Percentiles rank a stretch among this genome's conserved stretches.
Conservation (phyloP, 2,888 invertebrate species). For the Rutpela maculata region DNA sequence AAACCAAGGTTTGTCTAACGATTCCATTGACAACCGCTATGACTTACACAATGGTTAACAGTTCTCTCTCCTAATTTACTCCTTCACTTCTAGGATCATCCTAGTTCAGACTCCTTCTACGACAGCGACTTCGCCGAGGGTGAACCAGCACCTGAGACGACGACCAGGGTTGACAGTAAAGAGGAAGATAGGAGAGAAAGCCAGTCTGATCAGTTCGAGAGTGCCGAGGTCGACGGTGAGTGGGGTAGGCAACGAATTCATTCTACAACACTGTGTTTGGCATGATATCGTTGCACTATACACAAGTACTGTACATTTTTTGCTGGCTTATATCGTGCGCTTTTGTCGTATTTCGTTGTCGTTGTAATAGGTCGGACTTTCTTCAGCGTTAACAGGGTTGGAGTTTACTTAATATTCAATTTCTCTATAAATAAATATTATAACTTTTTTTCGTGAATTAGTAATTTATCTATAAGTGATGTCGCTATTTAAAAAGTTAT, state of each 20-base stretch:
- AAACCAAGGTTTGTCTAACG: no score
- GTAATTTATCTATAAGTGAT: no score
- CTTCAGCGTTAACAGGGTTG: no score
- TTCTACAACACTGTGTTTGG: conserved; percentile 54
- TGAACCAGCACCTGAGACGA: conserved; percentile 72
- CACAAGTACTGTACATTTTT: conserved; percentile 4
- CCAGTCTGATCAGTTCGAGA: conserved; percentile 78
- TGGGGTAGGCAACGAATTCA: conserved; percentile 74
- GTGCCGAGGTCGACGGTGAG: conserved; percentile 82
- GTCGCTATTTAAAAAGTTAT: no score
- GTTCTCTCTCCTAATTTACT: conserved; percentile 5
- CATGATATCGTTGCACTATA: conserved; percentile 63
- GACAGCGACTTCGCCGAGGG: conserved; percentile 90
- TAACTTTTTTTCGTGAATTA: no score
- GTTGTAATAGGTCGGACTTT: not conserved
- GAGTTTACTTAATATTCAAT: no score
- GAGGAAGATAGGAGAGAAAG: conserved; percentile 66
- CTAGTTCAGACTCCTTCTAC: conserved; percentile 92
- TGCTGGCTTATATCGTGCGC: conserved; percentile 17
- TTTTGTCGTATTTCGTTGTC: conserved; percentile 19
- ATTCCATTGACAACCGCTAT: no score
- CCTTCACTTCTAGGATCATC: conserved; percentile 81
- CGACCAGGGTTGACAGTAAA: conserved; percentile 62
- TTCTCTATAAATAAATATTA: no score
- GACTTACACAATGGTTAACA: not conserved